phyloP scores from a whole-genome alignment of 1,140 invertebrate genomes.

The Atopsyche davidsoni region DNA sequence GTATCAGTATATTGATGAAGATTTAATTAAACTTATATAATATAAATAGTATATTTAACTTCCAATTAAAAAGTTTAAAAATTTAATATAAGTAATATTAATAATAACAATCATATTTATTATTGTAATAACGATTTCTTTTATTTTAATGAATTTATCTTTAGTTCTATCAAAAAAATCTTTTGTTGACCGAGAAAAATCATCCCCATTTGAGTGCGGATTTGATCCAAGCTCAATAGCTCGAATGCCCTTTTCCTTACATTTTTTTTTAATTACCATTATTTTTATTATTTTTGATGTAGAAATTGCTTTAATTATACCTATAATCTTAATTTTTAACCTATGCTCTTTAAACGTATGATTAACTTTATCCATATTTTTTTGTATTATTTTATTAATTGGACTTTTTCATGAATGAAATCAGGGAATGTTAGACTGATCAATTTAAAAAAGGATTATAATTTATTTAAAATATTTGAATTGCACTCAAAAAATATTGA shows the following conservation, averaged over 20 bases:
- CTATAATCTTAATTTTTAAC: slow-evolving; percentile 43
- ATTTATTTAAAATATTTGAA: slow-evolving; percentile 58
- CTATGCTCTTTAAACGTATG: slow-evolving; percentile 36
- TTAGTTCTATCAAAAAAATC: slow-evolving; percentile 50
- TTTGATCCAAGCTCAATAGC: slow-evolving; percentile 51
- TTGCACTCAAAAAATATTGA: slow-evolving; percentile 57
- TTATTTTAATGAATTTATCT: slow-evolving; percentile 46
- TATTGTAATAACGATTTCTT: slow-evolving; percentile 39
- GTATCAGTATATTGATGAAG: slow-evolving; percentile 63
- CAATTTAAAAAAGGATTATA: slow-evolving; percentile 47
- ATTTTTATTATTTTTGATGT: slow-evolving; percentile 64
- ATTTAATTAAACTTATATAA: slow-evolving; percentile 55
- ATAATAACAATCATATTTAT: slow-evolving; percentile 37
- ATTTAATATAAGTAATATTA: slow-evolving; percentile 47
- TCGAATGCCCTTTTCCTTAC: slow-evolving; percentile 53
- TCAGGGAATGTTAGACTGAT: slow-evolving; percentile 55
- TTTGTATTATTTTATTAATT: slow-evolving; percentile 51
- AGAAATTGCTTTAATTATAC: slow-evolving; percentile 54
- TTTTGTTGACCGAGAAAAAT: slow-evolving; percentile 51
- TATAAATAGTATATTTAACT: slow-evolving; percentile 64
- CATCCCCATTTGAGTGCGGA: slow-evolving; percentile 56
- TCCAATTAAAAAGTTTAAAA: slow-evolving; percentile 59
- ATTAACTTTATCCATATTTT: slow-evolving; percentile 41
- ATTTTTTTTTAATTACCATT: slow-evolving; percentile 57
- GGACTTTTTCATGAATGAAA: slow-evolving; percentile 57